Percentiles rank a stretch among this genome's conserved stretches.
phyloP scores from a whole-genome alignment of 2,113 vertebrate genomes.

The Cathartes aura region DNA sequence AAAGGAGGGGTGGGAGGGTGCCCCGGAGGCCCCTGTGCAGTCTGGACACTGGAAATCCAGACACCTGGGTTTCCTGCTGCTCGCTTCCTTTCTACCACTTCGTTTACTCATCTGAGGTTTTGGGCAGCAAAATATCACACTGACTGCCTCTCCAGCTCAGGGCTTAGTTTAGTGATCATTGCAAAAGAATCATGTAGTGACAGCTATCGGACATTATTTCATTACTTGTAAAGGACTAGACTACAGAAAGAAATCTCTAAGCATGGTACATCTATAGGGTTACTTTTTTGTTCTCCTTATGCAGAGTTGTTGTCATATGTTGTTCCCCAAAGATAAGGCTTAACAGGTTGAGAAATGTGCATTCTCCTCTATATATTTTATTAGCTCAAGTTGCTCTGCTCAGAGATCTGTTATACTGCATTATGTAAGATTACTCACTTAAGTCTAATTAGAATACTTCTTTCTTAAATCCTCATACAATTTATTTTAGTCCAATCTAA shows the following conservation, averaged over 20 bases:
- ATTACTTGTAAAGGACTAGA: not conserved
- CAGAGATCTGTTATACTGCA: not conserved
- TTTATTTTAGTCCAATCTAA: not conserved
- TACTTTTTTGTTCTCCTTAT: not conserved
- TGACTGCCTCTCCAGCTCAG: not conserved
- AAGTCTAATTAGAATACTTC: not conserved
- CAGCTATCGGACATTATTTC: not conserved
- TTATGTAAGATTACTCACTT: not conserved
- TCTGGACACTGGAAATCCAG: not conserved
- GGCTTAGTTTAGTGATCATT: not conserved
- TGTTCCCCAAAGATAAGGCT: not conserved
- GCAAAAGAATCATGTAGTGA: not conserved
- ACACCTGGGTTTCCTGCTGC: not conserved
- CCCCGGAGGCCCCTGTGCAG: not conserved
- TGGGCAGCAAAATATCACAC: not conserved
- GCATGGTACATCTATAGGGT: not conserved
- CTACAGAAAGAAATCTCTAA: not conserved
- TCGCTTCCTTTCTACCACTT: not conserved
- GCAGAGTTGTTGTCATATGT: not conserved
- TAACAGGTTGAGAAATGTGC: not conserved
- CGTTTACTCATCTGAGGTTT: not conserved
- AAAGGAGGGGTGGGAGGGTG: not conserved
- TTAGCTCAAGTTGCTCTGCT: not conserved
- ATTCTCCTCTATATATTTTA: not conserved
- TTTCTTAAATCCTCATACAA: not conserved